Base-by-base conservation (phyloP, 2,797 vertebrate genomes). In the Craterocephalus amniculus region DNA sequence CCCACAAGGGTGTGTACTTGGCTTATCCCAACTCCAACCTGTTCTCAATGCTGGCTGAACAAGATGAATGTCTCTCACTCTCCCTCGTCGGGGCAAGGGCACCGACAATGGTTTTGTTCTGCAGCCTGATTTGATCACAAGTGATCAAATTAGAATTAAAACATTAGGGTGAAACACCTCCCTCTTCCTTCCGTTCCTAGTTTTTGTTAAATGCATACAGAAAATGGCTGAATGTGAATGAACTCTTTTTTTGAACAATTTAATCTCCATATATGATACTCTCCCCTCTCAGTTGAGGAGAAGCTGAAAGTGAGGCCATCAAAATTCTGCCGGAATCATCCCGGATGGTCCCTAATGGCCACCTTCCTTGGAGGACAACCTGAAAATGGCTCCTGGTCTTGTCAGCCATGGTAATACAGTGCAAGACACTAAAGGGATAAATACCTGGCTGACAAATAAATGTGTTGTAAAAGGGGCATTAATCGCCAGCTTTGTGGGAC, bases 381-480 rank as follows among this genome's bases (percentile, higher is more conserved):
- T 66, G 80, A 58, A 88, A 88, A 89, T 90, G 79, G 63, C 84
- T 79, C 76, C 77, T 63, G 78, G 74, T 83, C 64, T 85, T 89
- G 87, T 91, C 92, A 90, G 70, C 74, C 63, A 73, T 74, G 72
- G 74, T 88, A 91, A 92, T 93, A 88, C 89, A 87, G 84, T 83
- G 81, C 79, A 79, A 83, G 82, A 64, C 83, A 75, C 85, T 72
- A 79, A 79, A 71, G 90, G 85, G 90, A 92, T 93, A 93, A 94
- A 94, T 92, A 94, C 92, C 90, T 87, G 58, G 83, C 84, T 94
- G 93, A 93, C 93, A 93, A 95, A 94, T 95, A 94, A 94, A 93
- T 75, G 91, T 81, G 91, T 86, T 81, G 90, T 85, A 89, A 93
- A 93, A 82, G 84, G 74, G 76, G 72, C 88, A 94, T 94, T 94